These are phyloP conservation scores for Dryococelus australis DNA, from an alignment of 2,888 invertebrate genomes.

Conservation along the genomic window DNA sequence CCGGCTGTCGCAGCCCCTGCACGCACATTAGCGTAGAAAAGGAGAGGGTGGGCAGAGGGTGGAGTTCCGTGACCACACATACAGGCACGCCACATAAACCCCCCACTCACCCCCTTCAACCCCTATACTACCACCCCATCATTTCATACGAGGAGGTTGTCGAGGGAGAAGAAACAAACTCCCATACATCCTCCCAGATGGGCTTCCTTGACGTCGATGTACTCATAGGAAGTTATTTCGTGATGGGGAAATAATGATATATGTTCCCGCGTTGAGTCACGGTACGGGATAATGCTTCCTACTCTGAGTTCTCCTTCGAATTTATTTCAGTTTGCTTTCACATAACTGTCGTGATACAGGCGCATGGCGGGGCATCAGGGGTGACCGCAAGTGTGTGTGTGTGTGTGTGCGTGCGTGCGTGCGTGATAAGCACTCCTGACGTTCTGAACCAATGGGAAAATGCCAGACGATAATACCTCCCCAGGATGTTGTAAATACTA, in stretches of 20 bases:
- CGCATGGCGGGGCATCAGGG: neutral
- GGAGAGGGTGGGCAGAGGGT: neutral
- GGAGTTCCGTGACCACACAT: slow-evolving; percentile 1
- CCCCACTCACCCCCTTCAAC: neutral
- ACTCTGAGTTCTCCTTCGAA: neutral
- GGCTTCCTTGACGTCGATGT: neutral
- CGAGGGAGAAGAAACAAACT: neutral
- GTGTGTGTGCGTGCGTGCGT: no score
- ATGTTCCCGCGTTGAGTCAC: neutral
- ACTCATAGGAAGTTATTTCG: neutral
- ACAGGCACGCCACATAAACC: neutral
- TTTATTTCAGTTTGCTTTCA: neutral
- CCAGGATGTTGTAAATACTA: no score
- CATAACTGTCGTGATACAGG: neutral
- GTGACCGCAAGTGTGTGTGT: no score
- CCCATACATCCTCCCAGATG: neutral
- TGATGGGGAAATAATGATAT: neutral
- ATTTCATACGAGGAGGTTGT: neutral
- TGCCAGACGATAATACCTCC: no score
- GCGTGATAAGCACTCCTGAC: no score
- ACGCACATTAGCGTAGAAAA: neutral
- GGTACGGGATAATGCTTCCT: neutral
- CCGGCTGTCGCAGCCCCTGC: neutral
- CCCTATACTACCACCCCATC: neutral
- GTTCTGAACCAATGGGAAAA: no score